Base-by-base conservation (phyloP, 2,797 vertebrate species). In the Rhincodon typus region DNA sequence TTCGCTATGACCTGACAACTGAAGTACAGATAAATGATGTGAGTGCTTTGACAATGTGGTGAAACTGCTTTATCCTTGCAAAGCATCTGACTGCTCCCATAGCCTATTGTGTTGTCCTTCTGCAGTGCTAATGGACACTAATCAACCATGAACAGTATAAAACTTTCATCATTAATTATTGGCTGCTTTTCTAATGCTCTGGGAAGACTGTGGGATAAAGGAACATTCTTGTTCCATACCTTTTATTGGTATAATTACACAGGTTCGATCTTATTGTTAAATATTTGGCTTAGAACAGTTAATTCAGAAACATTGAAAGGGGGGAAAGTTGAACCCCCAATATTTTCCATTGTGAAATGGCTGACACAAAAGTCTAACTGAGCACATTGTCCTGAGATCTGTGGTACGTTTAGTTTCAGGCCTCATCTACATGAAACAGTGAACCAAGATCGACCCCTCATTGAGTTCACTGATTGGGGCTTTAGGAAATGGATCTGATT, bases 81-180 rank as follows among this genome's bases (percentile, higher is more conserved):
- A 95, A 6, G 25, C 46, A 34, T 69, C 69, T 57, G 70, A 34
- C 15, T 72, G 42, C 53, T 95, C 57, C 50, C 10, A 53, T 34
- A 74, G 70, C 94, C 19, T 34, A 74, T 95, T 95, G 69, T 77
- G 17, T 69, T 74, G 12, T 6, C 25, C 70, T 25, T 93, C n/a
- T 67, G 90, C 62, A 42, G 90, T 19, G 23, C 90, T n/a, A 42
- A n/a, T 69, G 62, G 90, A 50, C 27, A 15, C 93, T 50, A 94
- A 74, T n/a, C 69, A 94, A 42, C 69, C 27, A 53, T 94, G 93
- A 69, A 72, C n/a, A 50, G 50, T 94, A 12, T 94, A 50, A 94
- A 72, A 46, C 69, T 94, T 94, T 94, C 69, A 94, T 94, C 69
- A 70, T 72, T 94, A 72, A 94, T 70, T 70, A 72, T 23, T 50